phyloP scores from a whole-genome alignment of 2,797 vertebrate species.

The Sebastiscus albofasciatus region DNA sequence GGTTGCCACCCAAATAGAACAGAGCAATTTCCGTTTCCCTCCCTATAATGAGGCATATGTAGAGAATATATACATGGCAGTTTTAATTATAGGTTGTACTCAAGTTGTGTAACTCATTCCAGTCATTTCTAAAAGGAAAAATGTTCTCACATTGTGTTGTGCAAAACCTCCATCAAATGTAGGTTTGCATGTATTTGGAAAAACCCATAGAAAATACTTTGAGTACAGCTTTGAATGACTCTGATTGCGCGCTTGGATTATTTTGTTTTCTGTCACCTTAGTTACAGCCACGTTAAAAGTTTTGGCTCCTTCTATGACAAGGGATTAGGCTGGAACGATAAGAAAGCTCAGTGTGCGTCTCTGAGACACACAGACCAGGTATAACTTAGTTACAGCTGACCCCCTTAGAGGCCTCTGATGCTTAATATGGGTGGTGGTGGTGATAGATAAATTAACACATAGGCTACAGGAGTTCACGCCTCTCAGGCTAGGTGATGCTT shows the following conservation, averaged over 20 bases:
- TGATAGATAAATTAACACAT: slow-evolving; percentile 65
- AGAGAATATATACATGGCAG: slow-evolving; percentile 22
- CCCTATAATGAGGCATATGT: slow-evolving; percentile 9
- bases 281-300: neutral
- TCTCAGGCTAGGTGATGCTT: slow-evolving; percentile 60
- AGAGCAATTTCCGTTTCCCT: slow-evolving; percentile 16
- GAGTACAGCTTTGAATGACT: neutral
- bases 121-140: slow-evolving; percentile 13
- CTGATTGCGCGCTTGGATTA: neutral
- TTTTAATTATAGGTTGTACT: slow-evolving; percentile 46
- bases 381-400: slow-evolving; percentile 25
- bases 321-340: neutral
- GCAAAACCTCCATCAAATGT: slow-evolving; percentile 3
- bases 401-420: slow-evolving; percentile 34
- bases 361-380: slow-evolving; percentile 20
- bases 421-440: slow-evolving; percentile 55
- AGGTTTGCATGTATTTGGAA: slow-evolving; percentile 2
- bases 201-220: neutral
- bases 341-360: neutral
- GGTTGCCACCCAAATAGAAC: slow-evolving; percentile 45
- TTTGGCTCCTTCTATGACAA: neutral
- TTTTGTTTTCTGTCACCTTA: neutral
- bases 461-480: slow-evolving; percentile 66
- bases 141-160: neutral
- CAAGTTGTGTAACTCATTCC: slow-evolving; percentile 6